A percentile compares a stretch with the other conserved stretches of the same genome.
These are phyloP conservation scores for Mimas tiliae DNA, from an alignment of 2,888 invertebrate species.

Conservation along the genomic window DNA sequence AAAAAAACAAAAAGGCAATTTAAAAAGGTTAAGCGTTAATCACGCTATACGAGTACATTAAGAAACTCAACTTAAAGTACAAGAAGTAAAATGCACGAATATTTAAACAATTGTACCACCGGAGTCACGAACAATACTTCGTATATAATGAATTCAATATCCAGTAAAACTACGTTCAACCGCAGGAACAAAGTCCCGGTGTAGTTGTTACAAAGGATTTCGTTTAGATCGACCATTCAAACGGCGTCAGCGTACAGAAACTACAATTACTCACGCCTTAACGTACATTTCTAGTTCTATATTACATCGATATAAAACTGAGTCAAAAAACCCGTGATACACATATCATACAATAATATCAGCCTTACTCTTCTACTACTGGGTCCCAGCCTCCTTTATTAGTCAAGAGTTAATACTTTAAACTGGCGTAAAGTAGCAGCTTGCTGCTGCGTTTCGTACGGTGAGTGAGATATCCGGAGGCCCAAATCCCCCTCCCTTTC, in stretches of 20 bases:
- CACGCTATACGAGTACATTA: no score
- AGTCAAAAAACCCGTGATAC: neutral
- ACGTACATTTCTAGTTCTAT: neutral
- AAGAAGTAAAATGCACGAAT: no score
- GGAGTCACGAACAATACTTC: neutral
- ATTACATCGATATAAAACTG: slow-evolving; percentile 8
- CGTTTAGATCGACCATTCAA: neutral
- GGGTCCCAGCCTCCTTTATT: no score
- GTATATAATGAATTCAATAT: neutral
- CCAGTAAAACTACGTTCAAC: neutral
- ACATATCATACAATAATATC: neutral
- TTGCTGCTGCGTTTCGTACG: no score
- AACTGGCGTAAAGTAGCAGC: no score
- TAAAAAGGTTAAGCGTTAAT: no score
- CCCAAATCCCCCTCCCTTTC: no score
- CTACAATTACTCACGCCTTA: slow-evolving; percentile 1
- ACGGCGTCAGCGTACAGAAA: neutral
- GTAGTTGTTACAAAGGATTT: slow-evolving; percentile 8
- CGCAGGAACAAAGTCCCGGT: neutral
- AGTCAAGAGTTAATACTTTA: no score
- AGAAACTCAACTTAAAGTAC: no score
- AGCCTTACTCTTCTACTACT: neutral
- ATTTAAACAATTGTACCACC: no score
- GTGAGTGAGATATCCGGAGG: no score
- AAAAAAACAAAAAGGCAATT: no score